Evolutionary conservation across 2,888 invertebrate species (phyloP).

Genomic region (Lithodes maja): DNA sequence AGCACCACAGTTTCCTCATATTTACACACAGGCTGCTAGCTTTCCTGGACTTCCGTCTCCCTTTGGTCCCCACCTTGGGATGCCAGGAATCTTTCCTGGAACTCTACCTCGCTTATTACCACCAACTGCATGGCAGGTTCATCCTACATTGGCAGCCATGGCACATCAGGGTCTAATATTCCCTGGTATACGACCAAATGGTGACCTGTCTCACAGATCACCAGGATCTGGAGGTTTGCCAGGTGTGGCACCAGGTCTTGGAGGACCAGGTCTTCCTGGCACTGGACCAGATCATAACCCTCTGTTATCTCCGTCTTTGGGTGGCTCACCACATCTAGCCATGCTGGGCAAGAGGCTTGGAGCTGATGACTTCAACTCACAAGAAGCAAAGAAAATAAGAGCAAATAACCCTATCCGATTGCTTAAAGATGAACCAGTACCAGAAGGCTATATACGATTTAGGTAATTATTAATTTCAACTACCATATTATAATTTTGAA

Average conservation of each 20-base stretch:
- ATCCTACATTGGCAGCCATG: conserved; percentile 72
- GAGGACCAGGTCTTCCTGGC: conserved; percentile 42
- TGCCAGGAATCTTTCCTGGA: conserved; percentile 66
- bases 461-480: conserved; percentile 75
- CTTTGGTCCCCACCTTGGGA: conserved; percentile 65
- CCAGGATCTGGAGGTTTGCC: conserved; percentile 53
- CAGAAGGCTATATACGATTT: conserved; percentile 90
- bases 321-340: conserved; percentile 69
- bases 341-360: conserved; percentile 70
- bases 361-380: conserved; percentile 75
- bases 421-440: conserved; percentile 91
- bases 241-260: conserved; percentile 44
- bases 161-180: conserved; percentile 73
- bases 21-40: conserved; percentile 66
- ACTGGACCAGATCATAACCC: conserved; percentile 61
- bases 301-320: conserved; percentile 56
- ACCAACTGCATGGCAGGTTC: conserved; percentile 67
- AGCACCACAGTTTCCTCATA: conserved; percentile 56
- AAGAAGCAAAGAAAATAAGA: conserved; percentile 80
- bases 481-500: background rate
- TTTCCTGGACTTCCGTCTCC: conserved; percentile 67
- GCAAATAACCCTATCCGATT: conserved; percentile 82
- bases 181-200: conserved; percentile 73
- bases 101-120: conserved; percentile 66
- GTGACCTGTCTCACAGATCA: conserved; percentile 68